A percentile compares a stretch with the other conserved stretches of the same genome.
Evolutionary conservation across 1,140 invertebrate species (phyloP).

Genomic region (Myzus persicae): DNA sequence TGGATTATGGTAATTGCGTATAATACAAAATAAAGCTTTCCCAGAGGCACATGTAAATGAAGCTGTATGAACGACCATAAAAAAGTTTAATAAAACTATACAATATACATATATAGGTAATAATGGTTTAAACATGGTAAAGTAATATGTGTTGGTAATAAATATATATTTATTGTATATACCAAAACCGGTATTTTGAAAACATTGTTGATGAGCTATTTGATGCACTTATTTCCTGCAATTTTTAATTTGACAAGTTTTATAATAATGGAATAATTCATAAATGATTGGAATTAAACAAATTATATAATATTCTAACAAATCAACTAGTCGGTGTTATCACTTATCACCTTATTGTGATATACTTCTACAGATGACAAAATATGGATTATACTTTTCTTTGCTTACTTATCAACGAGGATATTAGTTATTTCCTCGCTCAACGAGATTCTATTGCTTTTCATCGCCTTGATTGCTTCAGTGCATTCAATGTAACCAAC

Average conservation of each 20-base stretch:
- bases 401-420: not conserved
- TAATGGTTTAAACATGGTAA: not conserved
- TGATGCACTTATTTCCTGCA: not conserved
- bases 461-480: not conserved
- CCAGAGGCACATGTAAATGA: too few species aligned
- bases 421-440: not conserved
- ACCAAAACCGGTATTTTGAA: not conserved
- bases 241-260: not conserved
- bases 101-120: too few species aligned
- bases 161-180: not conserved
- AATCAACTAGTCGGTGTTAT: too few species aligned
- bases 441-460: slow-evolving; percentile 27
- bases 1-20: not conserved
- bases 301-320: not conserved
- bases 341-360: too few species aligned
- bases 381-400: not conserved
- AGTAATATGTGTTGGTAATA: not conserved
- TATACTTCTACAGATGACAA: not conserved
- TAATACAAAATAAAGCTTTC: not conserved
- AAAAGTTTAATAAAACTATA: too few species aligned
- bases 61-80: too few species aligned
- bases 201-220: not conserved
- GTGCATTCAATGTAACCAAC: not conserved
- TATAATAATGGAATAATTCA: not conserved
- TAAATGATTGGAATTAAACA: too few species aligned